Conservation (phyloP, 2,888 invertebrate species). For the Polyommatus iphigenia region DNA sequence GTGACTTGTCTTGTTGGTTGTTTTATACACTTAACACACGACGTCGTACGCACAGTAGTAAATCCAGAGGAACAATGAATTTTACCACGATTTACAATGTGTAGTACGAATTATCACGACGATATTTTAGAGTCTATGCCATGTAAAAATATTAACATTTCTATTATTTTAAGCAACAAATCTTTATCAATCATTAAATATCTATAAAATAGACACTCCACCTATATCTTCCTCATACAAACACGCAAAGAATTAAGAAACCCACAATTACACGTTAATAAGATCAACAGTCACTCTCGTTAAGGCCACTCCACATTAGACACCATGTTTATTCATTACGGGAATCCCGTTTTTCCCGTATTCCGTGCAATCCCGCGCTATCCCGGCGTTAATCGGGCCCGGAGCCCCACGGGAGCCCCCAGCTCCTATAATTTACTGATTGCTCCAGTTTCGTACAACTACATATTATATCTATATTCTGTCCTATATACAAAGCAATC, state of each 20-base stretch:
- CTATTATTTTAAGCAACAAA: too few species aligned
- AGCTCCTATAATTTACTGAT: slow-evolving; percentile 21
- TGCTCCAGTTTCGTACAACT: slow-evolving; percentile 19
- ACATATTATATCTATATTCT: background rate
- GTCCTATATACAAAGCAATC: background rate
- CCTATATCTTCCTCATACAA: background rate
- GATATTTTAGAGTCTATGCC: too few species aligned
- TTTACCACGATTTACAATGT: too few species aligned
- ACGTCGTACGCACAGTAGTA: too few species aligned
- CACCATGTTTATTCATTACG: slow-evolving; percentile 10
- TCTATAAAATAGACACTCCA: too few species aligned
- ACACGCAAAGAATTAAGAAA: background rate
- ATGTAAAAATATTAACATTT: too few species aligned
- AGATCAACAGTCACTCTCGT: slow-evolving; percentile 1
- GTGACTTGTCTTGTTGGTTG: too few species aligned
- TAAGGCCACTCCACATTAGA: slow-evolving; percentile 2
- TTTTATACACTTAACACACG: too few species aligned
- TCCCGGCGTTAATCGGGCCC: slow-evolving; percentile 8
- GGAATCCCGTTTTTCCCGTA: background rate
- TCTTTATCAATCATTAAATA: too few species aligned
- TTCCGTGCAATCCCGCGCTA: background rate
- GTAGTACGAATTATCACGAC: too few species aligned
- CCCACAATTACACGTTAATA: background rate
- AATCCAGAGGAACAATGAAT: too few species aligned
- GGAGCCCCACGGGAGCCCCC: background rate